Percentiles rank a stretch among this genome's conserved stretches.
phyloP scores from a whole-genome alignment of 2,797 vertebrate species.

The Cryptoprocta ferox region DNA sequence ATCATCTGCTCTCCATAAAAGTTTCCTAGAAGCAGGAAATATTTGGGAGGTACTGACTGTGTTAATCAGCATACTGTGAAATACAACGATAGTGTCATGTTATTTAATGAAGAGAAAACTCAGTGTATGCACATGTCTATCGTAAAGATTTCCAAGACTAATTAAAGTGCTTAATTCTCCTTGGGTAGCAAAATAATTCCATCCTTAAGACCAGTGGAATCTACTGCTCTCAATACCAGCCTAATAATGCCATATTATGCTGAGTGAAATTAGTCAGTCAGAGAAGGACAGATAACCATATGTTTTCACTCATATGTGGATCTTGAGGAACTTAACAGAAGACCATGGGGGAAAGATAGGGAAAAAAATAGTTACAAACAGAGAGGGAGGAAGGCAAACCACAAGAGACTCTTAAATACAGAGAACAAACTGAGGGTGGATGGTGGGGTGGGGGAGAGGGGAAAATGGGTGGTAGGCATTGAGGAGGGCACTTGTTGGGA shows the following conservation, averaged over 20 bases:
- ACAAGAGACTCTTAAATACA: no score
- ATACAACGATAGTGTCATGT: slow-evolving; percentile 54
- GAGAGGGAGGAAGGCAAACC: no score
- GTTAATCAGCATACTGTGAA: slow-evolving; percentile 55
- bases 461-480: no score
- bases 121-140: background rate
- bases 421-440: no score
- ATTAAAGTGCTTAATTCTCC: slow-evolving; percentile 40
- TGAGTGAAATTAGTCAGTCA: no score
- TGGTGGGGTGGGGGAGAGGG: no score
- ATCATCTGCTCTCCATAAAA: slow-evolving; percentile 62
- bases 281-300: no score
- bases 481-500: no score
- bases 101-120: slow-evolving; percentile 42
- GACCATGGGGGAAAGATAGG: no score
- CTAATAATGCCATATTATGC: background rate
- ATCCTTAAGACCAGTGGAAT: background rate
- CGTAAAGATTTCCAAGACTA: slow-evolving; percentile 59
- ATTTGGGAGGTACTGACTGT: slow-evolving; percentile 21
- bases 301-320: no score
- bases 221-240: background rate
- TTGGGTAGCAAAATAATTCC: slow-evolving; percentile 51
- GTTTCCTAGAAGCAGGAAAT: slow-evolving; percentile 42
- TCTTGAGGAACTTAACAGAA: no score
- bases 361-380: no score